phyloP scores from a whole-genome alignment of 2,888 invertebrate species.

The Deilephila elpenor region DNA sequence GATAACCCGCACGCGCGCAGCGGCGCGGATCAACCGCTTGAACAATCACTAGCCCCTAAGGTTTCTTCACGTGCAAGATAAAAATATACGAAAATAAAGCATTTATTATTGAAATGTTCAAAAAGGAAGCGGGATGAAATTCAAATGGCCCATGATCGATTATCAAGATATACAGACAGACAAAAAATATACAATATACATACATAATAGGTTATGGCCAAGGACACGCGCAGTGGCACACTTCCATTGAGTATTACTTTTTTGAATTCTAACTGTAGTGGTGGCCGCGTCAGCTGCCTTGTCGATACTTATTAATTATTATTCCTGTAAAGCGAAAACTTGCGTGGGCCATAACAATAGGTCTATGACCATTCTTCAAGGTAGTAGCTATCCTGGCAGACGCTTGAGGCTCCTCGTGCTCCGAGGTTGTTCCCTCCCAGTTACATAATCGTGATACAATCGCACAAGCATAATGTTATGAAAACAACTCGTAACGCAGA shows the following conservation, averaged over 20 bases:
- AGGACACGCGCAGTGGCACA: constrained; percentile 40
- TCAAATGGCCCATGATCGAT: constrained; percentile 24
- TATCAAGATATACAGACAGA: constrained; percentile 30
- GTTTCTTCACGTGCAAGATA: neutral
- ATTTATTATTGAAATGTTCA: constrained; percentile 20
- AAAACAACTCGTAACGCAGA: neutral
- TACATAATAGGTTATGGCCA: constrained; percentile 37
- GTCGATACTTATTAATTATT: neutral
- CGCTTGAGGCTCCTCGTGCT: no score
- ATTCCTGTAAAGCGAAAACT: neutral
- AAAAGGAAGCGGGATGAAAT: constrained; percentile 20
- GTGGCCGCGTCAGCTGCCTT: neutral
- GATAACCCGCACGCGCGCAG: neutral
- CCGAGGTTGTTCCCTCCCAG: no score
- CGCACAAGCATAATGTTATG: neutral
- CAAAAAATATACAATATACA: constrained; percentile 27
- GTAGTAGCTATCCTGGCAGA: no score
- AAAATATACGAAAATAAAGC: constrained; percentile 17
- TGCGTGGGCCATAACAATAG: no score
- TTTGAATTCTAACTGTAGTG: constrained; percentile 10
- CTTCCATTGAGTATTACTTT: constrained; percentile 40
- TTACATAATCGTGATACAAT: neutral
- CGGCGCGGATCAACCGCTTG: no score
- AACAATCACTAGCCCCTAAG: neutral
- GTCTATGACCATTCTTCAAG: no score